Evolutionary conservation across 2,888 invertebrate species (phyloP).

Genomic region (Pogonocherus hispidulus): DNA sequence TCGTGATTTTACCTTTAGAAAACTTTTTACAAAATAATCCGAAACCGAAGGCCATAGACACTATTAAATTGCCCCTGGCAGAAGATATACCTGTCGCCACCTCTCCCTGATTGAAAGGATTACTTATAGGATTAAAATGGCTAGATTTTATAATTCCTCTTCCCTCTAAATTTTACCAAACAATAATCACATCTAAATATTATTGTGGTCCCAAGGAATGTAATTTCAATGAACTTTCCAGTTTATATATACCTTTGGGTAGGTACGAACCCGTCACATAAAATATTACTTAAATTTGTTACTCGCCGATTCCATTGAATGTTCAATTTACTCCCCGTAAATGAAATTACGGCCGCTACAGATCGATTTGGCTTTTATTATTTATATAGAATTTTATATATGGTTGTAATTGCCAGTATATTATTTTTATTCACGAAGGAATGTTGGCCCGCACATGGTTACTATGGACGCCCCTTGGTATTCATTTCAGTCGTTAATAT

Average conservation of each 20-base stretch:
- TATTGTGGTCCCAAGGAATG: not conserved
- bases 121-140: not conserved
- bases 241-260: not conserved
- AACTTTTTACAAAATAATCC: not conserved
- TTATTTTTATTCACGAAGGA: not conserved
- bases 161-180: not conserved
- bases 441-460: not conserved
- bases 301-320: not conserved
- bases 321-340: not conserved
- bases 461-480: conserved; percentile 2
- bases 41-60: not conserved
- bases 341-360: not conserved
- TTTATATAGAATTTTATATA: not conserved
- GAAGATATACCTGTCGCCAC: not conserved
- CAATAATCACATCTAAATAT: not conserved
- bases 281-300: not conserved
- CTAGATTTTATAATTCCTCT: not conserved
- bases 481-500: conserved; percentile 14
- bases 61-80: not conserved
- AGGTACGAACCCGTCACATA: no score
- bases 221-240: not conserved
- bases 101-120: not conserved
- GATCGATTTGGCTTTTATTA: not conserved
- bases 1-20: no score
- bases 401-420: not conserved